Base-by-base conservation (phyloP, 2,113 vertebrate species). In the Sinocyclocheilus anshuiensis region DNA sequence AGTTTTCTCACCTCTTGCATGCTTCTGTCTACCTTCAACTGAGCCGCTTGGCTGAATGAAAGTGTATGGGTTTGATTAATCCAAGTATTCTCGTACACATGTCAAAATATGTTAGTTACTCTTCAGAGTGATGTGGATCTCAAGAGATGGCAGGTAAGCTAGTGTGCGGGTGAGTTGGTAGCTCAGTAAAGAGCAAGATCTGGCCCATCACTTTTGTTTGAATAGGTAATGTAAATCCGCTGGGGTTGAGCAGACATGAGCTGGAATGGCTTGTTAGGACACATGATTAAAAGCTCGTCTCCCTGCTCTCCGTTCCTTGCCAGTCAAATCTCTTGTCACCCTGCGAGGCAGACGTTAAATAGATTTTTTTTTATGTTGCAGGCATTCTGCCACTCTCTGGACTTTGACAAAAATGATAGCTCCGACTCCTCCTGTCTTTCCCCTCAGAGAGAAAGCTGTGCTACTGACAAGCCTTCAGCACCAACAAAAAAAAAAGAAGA, bases 231-330 rank as follows among this genome's bases (percentile, higher is more conserved):
- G 96, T 93, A 93, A 96, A 96, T 95, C 95, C 90, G 94, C 94
- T 96, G 96, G 96, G 95, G 95, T 95, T 94, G 96, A 97, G 93
- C 94, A 97, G 97, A 97, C 96, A 96, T 95, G 95, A 96, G 95
- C 95, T 96, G 96, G 97, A 98, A 97, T 96, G 95, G 96, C 97
- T 98, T 98, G 97, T 98, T 98, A 98, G 96, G 96, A 97, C 96
- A 96, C 95, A 96, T 96, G 97, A 97, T 98, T 97, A 98, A 98
- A 99, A 97, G 97, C 94, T 92, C 93, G 95, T 96, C 29, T 77
- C 36, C 69, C 65, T n/a, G n/a, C 80, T 82, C 95, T 97, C 94
- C 95, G 95, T 95, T 96, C 96, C 95, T 95, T 98, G 97, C 97
- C 97, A 97, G 96, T 98, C 97, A 97, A 96, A 92, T 95, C 97